phyloP scores from a whole-genome alignment of 2,888 invertebrate species.

The Ctena decussata region DNA sequence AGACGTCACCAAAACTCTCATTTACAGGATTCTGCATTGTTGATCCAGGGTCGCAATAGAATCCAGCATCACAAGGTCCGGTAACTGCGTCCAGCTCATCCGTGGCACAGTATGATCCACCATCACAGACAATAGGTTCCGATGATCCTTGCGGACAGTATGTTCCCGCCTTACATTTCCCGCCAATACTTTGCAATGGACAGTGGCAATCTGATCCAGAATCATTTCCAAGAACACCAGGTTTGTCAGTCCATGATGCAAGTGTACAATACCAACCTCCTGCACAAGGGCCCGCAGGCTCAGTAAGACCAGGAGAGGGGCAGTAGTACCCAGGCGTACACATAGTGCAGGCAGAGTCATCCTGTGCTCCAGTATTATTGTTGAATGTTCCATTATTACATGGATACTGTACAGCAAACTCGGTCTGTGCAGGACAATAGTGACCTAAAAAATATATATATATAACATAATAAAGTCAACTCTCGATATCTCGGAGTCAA shows the following conservation, averaged over 20 bases:
- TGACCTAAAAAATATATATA: conserved; percentile 67
- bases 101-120: conserved; percentile 81
- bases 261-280: conserved; percentile 84
- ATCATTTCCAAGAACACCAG: conserved; percentile 78
- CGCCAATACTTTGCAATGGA: conserved; percentile 80
- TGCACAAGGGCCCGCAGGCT: conserved; percentile 80
- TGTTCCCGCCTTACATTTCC: conserved; percentile 81
- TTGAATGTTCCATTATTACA: conserved; percentile 83
- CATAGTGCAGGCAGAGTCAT: conserved; percentile 74
- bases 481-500: no score
- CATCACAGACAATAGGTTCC: conserved; percentile 77
- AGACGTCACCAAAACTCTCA: conserved; percentile 84
- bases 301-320: conserved; percentile 74
- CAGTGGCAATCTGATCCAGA: conserved; percentile 76
- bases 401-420: conserved; percentile 80
- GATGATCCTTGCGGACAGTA: conserved; percentile 83
- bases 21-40: conserved; percentile 83
- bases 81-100: conserved; percentile 77
- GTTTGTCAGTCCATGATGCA: conserved; percentile 81
- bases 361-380: conserved; percentile 74
- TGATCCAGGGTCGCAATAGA: conserved; percentile 82
- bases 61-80: conserved; percentile 82
- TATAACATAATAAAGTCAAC: neutral
- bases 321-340: conserved; percentile 85
- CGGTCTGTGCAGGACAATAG: conserved; percentile 79